Conservation (phyloP, 2,113 vertebrate genomes). For the Cheirogaleus medius region DNA sequence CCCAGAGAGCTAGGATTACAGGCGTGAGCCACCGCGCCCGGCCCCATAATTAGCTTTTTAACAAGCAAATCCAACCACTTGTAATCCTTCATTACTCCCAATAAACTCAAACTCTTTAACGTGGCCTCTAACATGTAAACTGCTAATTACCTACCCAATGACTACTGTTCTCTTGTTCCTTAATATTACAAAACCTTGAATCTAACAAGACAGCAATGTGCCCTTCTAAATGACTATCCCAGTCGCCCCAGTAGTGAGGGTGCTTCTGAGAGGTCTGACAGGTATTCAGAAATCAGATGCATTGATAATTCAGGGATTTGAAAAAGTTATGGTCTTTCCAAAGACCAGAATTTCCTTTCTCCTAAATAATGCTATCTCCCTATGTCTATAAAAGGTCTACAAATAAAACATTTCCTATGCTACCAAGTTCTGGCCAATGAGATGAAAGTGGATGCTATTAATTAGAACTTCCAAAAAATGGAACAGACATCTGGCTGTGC, state of each 20-base stretch:
- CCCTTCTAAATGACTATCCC: background rate
- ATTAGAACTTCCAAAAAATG: background rate
- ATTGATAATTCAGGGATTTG: background rate
- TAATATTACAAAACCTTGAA: background rate
- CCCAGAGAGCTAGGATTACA: too few relatives aligned
- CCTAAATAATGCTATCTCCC: background rate
- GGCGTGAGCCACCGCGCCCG: too few relatives aligned
- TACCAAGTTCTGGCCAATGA: background rate
- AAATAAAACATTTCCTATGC: background rate
- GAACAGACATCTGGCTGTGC: background rate
- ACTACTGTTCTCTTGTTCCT: background rate
- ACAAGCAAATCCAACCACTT: background rate
- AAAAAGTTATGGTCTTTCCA: background rate
- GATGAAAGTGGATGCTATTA: background rate
- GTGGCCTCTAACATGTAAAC: background rate
- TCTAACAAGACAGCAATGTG: background rate
- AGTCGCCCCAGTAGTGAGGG: background rate
- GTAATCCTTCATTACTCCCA: background rate
- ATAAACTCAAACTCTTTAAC: conserved; percentile 13
- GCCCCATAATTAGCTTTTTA: conserved; percentile 30
- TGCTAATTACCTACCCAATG: background rate
- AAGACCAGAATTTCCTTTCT: conserved; percentile 31
- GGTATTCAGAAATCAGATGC: background rate
- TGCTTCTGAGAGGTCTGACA: background rate
- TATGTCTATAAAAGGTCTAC: background rate